Evolutionary conservation across 2,888 invertebrate genomes (phyloP), one percentile per base, ranked within the genome.

Genomic region (Pammene fasciana): DNA sequence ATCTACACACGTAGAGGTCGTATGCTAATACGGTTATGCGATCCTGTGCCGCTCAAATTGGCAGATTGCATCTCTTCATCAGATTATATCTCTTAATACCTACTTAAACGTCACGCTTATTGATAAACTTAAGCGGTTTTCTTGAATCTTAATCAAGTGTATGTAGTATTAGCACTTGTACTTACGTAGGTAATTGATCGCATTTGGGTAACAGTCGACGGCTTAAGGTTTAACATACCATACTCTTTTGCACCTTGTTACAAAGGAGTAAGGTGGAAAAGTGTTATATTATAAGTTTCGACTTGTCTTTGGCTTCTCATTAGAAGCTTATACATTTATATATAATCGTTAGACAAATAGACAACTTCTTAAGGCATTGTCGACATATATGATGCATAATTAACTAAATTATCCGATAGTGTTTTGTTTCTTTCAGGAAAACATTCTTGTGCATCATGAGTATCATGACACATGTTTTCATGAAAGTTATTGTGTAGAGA

Each of bases 61-160:
- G 57, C 57, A 68, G 43, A 54, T 65, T 68, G 68, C 59, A 59
- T n/a, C n/a, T n/a, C n/a, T n/a, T n/a, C n/a, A n/a, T n/a, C n/a
- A n/a, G n/a, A n/a, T 68, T 68, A 65, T 59, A 43, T 45, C 52
- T 59, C 57, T 68, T 68, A 68, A 64, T 45, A 64, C 46, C 48
- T 38, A 56, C 50, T 56, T n/a, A n/a, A n/a, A 52, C 68, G 68
- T 68, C 68, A 68, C 14, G 56, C 26, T 34, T 68, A 64, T 68
- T 64, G 57, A 64, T 50, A 11, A 64, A 52, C 9, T 50, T 41
- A 38, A 38, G 60, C 38, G 38, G 61, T 48, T 13, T 52, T 57
- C 57, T 57, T 64, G n/a, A 57, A 56, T 57, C 57, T 41, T 54
- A 45, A 46, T n/a, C 59, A 34, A 50, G 14, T 52, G 52, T 68